Percentiles rank a stretch among this genome's conserved stretches.
phyloP scores from a whole-genome alignment of 2,113 vertebrate genomes.

The Chelonoidis abingdonii region DNA sequence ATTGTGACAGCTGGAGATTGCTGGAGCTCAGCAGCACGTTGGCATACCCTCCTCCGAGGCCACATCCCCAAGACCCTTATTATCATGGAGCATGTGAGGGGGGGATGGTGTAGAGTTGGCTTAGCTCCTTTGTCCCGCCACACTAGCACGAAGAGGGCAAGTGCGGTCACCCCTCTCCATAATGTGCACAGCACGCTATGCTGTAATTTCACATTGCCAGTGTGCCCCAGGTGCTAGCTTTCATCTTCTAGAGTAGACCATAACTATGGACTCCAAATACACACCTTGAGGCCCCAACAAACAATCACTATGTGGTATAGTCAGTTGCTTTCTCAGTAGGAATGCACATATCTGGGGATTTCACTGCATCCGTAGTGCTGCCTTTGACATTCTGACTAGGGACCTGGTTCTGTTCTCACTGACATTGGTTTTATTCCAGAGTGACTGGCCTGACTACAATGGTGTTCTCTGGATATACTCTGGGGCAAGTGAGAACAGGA shows the following conservation, averaged over 20 bases:
- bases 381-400: not conserved
- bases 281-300: not conserved
- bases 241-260: not conserved
- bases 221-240: not conserved
- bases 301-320: not conserved
- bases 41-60: not conserved
- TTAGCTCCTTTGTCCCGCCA: not conserved
- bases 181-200: not conserved
- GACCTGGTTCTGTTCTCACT: not conserved
- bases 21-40: not conserved
- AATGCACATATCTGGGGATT: not conserved
- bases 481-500: not conserved
- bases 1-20: not conserved
- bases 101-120: not conserved
- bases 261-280: not conserved
- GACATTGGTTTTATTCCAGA: rapidly evolving
- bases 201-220: not conserved
- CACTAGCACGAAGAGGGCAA: not conserved
- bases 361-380: not conserved
- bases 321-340: not conserved
- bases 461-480: not conserved
- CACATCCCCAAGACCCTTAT: not conserved
- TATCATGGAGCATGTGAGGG: not conserved
- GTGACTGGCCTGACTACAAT: rapidly evolving
- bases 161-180: not conserved